These are phyloP conservation scores for Epizoanthus fatuus DNA, from an alignment of 92 coral and sea anemone species.

Conservation along the genomic window DNA sequence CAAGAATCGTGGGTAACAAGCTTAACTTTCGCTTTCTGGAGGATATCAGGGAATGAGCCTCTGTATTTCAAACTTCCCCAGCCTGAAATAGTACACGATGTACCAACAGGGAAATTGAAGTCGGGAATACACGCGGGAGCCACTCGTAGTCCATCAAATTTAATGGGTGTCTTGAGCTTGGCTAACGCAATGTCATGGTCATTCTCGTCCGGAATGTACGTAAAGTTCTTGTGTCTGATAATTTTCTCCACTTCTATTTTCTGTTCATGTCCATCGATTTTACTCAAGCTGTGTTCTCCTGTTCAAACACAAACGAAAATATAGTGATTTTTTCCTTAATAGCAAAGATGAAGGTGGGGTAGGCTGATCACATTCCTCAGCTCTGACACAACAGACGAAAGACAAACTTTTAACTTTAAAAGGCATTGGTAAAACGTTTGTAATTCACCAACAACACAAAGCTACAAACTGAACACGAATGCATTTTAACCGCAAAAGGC, in stretches of 20 bases:
- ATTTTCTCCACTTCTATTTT: slow-evolving; percentile 33
- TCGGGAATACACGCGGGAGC: slow-evolving; percentile 30
- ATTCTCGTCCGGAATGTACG: background rate
- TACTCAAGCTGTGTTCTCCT: slow-evolving; percentile 40
- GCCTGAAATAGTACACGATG: slow-evolving; percentile 33
- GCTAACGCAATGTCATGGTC: slow-evolving; percentile 35
- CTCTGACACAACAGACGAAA: no score
- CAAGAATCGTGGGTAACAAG: slow-evolving; percentile 23
- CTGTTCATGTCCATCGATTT: slow-evolving; percentile 36
- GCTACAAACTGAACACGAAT: no score
- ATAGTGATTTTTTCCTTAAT: background rate
- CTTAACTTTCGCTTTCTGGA: slow-evolving; percentile 35
- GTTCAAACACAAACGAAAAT: background rate
- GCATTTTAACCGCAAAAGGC: no score
- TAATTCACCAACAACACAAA: no score
- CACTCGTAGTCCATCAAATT: slow-evolving; percentile 13
- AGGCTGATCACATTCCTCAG: no score
- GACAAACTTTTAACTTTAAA: no score
- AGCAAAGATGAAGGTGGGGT: background rate
- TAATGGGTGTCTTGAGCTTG: slow-evolving; percentile 32
- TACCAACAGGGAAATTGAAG: slow-evolving; percentile 31
- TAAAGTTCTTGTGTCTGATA: slow-evolving; percentile 24
- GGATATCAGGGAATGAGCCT: slow-evolving; percentile 22
- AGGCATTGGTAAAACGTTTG: no score
- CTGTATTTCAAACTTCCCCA: slow-evolving; percentile 28